Evolutionary conservation across 1,140 invertebrate species (phyloP).

Genomic region (Zaprionus capensis): DNA sequence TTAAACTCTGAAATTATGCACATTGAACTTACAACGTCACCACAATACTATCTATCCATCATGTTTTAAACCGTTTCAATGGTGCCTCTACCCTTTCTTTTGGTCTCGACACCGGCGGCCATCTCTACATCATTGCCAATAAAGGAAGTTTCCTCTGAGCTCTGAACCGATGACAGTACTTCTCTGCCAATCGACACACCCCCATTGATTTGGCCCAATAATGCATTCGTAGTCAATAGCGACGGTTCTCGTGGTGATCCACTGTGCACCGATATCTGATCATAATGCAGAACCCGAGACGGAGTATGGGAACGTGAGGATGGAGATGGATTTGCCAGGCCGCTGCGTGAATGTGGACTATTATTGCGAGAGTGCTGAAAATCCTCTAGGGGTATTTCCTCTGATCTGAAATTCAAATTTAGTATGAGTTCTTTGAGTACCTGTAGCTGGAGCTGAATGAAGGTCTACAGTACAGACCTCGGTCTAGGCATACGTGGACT

Average conservation of each 20-base stretch:
- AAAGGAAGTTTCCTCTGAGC: slow-evolving; percentile 90
- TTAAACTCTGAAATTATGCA: slow-evolving; percentile 44
- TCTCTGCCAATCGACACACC: slow-evolving; percentile 62
- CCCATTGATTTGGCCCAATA: slow-evolving; percentile 61
- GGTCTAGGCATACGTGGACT: slow-evolving; percentile 90
- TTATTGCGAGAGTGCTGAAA: slow-evolving; percentile 85
- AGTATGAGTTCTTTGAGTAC: not conserved
- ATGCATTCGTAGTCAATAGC: slow-evolving; percentile 50
- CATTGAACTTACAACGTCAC: slow-evolving; percentile 29
- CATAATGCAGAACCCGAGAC: slow-evolving; percentile 81
- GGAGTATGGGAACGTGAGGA: slow-evolving; percentile 81
- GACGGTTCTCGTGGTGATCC: slow-evolving; percentile 70
- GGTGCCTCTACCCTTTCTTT: slow-evolving; percentile 85
- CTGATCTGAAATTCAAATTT: slow-evolving; percentile 85
- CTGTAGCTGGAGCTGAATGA: not conserved
- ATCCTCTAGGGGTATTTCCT: slow-evolving; percentile 94
- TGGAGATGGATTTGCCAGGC: slow-evolving; percentile 52
- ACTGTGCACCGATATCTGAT: slow-evolving; percentile 84
- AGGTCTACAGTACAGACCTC: slow-evolving; percentile 66
- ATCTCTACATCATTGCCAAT: slow-evolving; percentile 85
- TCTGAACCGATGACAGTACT: slow-evolving; percentile 61
- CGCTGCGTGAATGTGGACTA: slow-evolving; percentile 71
- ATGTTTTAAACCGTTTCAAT: slow-evolving; percentile 88
- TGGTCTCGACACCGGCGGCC: slow-evolving; percentile 18
- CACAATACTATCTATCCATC: slow-evolving; percentile 51